These are phyloP conservation scores for Stenolophus ochropezus DNA, from an alignment of 2,888 invertebrate genomes.

Conservation along the genomic window DNA sequence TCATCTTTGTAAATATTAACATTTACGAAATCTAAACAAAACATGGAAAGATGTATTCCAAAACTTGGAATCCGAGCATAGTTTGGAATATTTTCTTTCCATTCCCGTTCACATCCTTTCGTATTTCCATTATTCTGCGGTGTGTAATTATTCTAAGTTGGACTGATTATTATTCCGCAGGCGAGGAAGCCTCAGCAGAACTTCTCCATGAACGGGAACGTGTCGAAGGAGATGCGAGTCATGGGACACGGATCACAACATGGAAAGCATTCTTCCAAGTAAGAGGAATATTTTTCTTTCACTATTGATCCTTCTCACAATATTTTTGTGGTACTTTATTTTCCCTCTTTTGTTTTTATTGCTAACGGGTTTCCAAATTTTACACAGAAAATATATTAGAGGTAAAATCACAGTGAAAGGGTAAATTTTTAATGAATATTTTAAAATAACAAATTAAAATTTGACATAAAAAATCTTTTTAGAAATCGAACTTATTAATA, in stretches of 20 bases:
- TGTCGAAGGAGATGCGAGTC: conserved; percentile 91
- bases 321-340: neutral
- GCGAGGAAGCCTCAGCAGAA: conserved; percentile 80
- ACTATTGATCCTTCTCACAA: conserved; percentile 6
- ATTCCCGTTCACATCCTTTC: neutral
- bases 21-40: too few species aligned
- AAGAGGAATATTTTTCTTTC: conserved; percentile 67
- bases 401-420: too few species aligned
- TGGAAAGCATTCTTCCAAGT: conserved; percentile 80
- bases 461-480: too few species aligned
- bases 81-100: neutral
- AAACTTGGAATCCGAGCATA: neutral
- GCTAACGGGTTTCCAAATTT: neutral
- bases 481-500: too few species aligned
- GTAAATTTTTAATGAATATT: too few species aligned
- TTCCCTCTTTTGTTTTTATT: neutral
- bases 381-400: neutral
- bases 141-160: neutral
- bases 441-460: too few species aligned
- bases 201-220: conserved; percentile 82
- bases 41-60: too few species aligned
- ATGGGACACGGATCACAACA: conserved; percentile 92
- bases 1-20: too few species aligned
- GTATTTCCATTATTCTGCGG: neutral
- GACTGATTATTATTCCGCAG: conserved; percentile 69